Conservation (phyloP, 2,888 invertebrate genomes). For the Melieria picta region DNA sequence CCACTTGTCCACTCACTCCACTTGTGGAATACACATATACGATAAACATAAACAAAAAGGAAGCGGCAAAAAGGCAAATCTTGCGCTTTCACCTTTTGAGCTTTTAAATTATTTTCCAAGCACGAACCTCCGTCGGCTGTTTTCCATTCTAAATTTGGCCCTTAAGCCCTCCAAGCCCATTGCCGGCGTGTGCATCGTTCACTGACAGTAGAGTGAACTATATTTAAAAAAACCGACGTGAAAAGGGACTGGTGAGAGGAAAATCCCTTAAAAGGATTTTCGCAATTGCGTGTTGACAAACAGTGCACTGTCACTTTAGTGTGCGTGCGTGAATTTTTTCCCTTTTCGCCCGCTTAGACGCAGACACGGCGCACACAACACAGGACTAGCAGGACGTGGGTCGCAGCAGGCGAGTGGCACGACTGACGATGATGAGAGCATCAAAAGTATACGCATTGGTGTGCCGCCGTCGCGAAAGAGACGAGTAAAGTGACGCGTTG, state of each 20-base stretch:
- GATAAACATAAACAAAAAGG: conserved; percentile 23
- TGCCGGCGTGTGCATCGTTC: too few relatives aligned
- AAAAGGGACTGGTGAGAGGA: not conserved
- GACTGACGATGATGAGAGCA: not conserved
- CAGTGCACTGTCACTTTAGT: conserved; percentile 30
- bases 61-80: conserved; percentile 33
- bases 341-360: not conserved
- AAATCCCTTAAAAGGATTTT: conserved; percentile 58
- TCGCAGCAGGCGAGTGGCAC: conserved; percentile 2
- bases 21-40: not conserved
- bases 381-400: not conserved
- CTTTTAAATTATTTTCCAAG: conserved; percentile 61
- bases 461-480: not conserved
- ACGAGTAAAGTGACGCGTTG: not conserved
- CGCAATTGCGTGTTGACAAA: conserved; percentile 55
- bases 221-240: not conserved
- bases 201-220: too few relatives aligned
- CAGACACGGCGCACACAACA: conserved; percentile 8
- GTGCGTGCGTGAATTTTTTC: conserved; percentile 27
- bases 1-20: not conserved
- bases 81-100: conserved; percentile 56
- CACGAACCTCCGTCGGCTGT: conserved; percentile 55
- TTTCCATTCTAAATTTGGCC: not conserved
- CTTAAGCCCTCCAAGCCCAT: not conserved
- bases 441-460: not conserved